A percentile compares a stretch with the other conserved stretches of the same genome.
Evolutionary conservation across 1,140 invertebrate genomes (phyloP).

Genomic region (Rhopalosiphum maidis): DNA sequence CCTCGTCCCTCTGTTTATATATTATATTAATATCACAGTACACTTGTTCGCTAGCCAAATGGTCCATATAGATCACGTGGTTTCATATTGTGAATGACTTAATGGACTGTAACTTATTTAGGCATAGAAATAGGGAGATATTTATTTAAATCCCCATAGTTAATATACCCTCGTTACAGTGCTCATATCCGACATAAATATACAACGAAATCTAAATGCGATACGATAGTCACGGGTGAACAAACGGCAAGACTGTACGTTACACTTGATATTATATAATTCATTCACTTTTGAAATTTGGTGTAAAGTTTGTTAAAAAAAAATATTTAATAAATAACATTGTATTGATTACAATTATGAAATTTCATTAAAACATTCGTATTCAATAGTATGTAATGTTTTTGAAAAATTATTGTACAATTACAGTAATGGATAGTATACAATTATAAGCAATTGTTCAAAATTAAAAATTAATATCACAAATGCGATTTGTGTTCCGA

Average conservation of each 20-base stretch:
- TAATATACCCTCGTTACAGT: neutral
- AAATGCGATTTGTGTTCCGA: neutral
- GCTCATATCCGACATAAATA: neutral
- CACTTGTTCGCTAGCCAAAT: neutral
- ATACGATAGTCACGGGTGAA: neutral
- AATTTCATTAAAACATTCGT: neutral
- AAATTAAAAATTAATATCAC: neutral
- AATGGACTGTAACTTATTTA: constrained; percentile 9
- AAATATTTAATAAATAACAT: neutral
- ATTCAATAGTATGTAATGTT: neutral
- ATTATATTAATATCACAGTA: neutral
- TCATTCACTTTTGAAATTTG: neutral
- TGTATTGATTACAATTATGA: neutral
- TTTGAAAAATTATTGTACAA: neutral
- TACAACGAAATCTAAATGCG: neutral
- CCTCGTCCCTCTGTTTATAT: neutral
- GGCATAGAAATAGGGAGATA: neutral
- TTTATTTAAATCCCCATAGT: neutral
- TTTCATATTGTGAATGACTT: constrained; percentile 1
- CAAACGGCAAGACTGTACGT: neutral
- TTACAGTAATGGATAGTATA: neutral
- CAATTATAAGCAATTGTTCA: neutral
- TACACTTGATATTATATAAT: neutral
- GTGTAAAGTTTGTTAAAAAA: neutral
- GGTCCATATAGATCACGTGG: neutral